Base-by-base conservation (phyloP, 23 tunicate genomes). In the Diplosoma virens region DNA sequence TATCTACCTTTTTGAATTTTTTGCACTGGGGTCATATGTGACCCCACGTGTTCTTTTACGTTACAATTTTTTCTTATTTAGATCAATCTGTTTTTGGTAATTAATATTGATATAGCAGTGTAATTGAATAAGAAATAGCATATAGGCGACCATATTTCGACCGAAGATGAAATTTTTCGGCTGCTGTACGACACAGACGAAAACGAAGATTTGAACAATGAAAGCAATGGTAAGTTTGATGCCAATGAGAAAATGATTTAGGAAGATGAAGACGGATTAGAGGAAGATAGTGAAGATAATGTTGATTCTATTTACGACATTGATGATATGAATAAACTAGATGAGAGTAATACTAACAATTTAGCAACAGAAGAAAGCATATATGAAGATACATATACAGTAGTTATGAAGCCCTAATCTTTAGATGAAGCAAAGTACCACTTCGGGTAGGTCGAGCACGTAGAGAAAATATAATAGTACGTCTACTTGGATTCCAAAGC, bases 391-490 rank as follows among this genome's bases (percentile, higher is more conserved):
- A 14, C 9, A 41, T n/a, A n/a, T n/a, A n/a, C n/a, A 41, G 14
- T 41, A 41, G 50, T 41, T 41, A 41, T 41, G 63, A 56, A 56
- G 21, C 63, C 24, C 17, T 4, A 56, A 56, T 14, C 63, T 56
- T 56, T 56, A 56, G 63, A 56, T 56, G 63, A 25, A 56, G 63
- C 24, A 56, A 11, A 56, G 63, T 56, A 20, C 63, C 63, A 11
- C 63, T 25, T 56, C 63, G 63, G 20, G 63, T 56, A 56, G 63
- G 63, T 56, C 63, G 63, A 56, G 63, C 24, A 56, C 25, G 63
- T 56, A 56, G 63, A 56, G 63, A 56, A 11, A 56, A 56, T 56
- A 56, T 56, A 56, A 56, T 56, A 56, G 63, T 56, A 56, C 24
- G 63, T 56, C 21, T 56, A 14, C 24, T 25, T 20, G 24, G 63